Percentiles rank a stretch among this genome's conserved stretches.
Evolutionary conservation across 2,888 invertebrate genomes (phyloP).

Genomic region (Mythimna pallens): DNA sequence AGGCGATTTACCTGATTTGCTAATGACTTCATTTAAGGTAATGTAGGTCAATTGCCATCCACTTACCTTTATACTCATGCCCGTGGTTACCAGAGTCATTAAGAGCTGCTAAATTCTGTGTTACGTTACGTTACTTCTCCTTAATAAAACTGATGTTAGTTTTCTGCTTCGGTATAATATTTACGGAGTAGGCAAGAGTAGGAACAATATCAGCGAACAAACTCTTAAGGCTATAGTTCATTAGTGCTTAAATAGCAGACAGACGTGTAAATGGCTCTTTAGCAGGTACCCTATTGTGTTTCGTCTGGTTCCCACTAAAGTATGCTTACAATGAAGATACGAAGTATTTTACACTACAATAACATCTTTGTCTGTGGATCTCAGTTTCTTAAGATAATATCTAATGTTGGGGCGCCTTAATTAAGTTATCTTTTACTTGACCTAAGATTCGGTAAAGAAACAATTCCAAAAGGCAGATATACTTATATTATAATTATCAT

Average conservation of each 20-base stretch:
- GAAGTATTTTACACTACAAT: constrained; percentile 16
- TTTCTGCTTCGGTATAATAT: constrained; percentile 48
- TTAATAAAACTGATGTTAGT: constrained; percentile 44
- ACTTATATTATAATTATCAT: background rate
- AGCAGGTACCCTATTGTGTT: constrained; percentile 29
- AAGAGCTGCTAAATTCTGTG: constrained; percentile 58
- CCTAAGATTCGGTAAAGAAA: background rate
- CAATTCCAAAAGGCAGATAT: background rate
- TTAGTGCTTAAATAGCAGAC: constrained; percentile 31
- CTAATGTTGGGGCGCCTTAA: background rate
- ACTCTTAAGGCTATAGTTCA: constrained; percentile 36
- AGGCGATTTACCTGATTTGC: constrained; percentile 58
- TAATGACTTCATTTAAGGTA: constrained; percentile 62
- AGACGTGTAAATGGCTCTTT: constrained; percentile 22
- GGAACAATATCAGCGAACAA: constrained; percentile 29
- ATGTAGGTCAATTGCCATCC: constrained; percentile 65
- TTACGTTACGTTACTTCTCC: constrained; percentile 48
- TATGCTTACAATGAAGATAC: constrained; percentile 16
- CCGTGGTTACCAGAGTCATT: constrained; percentile 55
- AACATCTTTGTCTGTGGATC: constrained; percentile 8
- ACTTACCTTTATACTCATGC: constrained; percentile 59
- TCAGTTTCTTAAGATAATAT: constrained; percentile 20
- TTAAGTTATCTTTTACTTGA: constrained; percentile 10
- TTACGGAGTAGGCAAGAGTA: constrained; percentile 23
- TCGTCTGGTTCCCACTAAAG: constrained; percentile 15